phyloP scores from a whole-genome alignment of 92 coral and sea anemone genomes.

The Parazoanthus swiftii region DNA sequence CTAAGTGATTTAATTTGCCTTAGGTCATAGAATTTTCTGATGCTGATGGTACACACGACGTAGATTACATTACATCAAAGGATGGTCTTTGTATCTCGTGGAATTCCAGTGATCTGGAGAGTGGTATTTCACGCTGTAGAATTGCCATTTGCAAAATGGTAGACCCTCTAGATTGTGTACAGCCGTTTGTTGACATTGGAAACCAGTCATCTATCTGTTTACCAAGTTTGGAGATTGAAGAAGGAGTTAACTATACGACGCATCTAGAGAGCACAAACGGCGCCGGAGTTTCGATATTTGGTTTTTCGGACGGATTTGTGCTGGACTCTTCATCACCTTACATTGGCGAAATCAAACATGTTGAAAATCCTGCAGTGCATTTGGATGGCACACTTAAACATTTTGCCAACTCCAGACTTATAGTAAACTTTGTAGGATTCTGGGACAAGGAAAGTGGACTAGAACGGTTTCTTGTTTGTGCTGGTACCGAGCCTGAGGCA shows the following conservation, averaged over 20 bases:
- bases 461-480: slow-evolving; percentile 45
- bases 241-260: slow-evolving; percentile 54
- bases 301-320: slow-evolving; percentile 57
- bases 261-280: slow-evolving; percentile 50
- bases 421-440: slow-evolving; percentile 63
- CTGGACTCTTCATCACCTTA: slow-evolving; percentile 74
- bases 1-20: too few relatives aligned
- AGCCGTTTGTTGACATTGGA: slow-evolving; percentile 45
- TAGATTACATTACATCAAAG: slow-evolving; percentile 45
- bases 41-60: slow-evolving; percentile 7
- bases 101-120: slow-evolving; percentile 55
- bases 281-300: slow-evolving; percentile 49
- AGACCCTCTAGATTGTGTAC: slow-evolving; percentile 52
- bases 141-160: slow-evolving; percentile 59
- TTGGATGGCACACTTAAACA: neutral
- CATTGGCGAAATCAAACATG: slow-evolving; percentile 51
- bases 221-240: slow-evolving; percentile 49
- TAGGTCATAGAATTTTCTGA: neutral
- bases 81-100: slow-evolving; percentile 48
- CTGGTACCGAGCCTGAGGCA: slow-evolving; percentile 64
- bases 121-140: slow-evolving; percentile 52
- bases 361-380: slow-evolving; percentile 26
- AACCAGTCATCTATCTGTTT: slow-evolving; percentile 44
- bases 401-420: slow-evolving; percentile 50
- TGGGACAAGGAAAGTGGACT: slow-evolving; percentile 70